These are phyloP conservation scores for Puffinus mauretanicus DNA, from an alignment of 2,113 vertebrate genomes.

Conservation along the genomic window DNA sequence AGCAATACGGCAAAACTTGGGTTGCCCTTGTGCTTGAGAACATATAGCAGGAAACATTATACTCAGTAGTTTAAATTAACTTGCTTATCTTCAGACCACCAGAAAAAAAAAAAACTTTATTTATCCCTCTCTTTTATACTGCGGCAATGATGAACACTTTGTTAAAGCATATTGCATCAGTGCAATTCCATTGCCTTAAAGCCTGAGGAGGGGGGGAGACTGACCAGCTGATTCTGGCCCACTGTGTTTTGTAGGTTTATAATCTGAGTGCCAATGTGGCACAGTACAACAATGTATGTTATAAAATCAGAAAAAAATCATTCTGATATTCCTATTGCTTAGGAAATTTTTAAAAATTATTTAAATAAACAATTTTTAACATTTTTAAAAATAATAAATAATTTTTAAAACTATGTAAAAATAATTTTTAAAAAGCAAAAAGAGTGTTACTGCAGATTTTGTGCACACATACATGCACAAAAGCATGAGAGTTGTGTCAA, in stretches of 20 bases:
- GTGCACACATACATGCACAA: neutral
- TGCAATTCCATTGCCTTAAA: neutral
- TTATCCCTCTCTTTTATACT: neutral
- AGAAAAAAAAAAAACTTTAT: neutral
- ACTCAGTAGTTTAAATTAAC: neutral
- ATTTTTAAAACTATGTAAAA: neutral
- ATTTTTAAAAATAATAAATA: neutral
- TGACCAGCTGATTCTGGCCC: neutral
- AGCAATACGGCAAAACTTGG: neutral
- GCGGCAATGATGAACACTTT: neutral
- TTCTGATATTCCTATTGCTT: neutral
- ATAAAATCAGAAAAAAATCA: neutral
- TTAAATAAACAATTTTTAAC: neutral
- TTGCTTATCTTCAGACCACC: slow-evolving; percentile 14
- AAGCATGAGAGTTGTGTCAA: neutral
- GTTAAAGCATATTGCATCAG: neutral
- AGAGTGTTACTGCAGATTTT: neutral
- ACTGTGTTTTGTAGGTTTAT: neutral
- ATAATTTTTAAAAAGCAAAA: neutral
- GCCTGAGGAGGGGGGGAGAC: neutral
- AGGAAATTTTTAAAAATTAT: neutral
- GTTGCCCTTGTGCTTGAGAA: neutral
- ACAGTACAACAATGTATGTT: neutral
- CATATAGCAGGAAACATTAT: neutral
- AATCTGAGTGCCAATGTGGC: neutral